A percentile compares a stretch with the other conserved stretches of the same genome.
Evolutionary conservation across 2,888 invertebrate genomes (phyloP).

Genomic region (Chrysomela aeneicollis): DNA sequence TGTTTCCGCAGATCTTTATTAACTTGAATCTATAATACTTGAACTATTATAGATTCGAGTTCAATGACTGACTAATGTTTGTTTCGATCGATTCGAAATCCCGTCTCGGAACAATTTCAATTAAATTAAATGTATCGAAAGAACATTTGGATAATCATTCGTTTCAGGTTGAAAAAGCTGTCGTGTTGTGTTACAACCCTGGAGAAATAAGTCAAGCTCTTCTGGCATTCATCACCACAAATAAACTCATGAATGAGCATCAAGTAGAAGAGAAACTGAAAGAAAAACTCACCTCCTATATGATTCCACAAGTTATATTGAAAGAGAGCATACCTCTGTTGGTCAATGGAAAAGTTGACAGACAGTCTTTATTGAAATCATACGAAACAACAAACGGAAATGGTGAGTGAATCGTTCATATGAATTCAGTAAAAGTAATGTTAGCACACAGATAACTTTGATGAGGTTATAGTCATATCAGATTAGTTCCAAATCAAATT

Average conservation of each 20-base stretch:
- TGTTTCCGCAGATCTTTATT: too few species aligned
- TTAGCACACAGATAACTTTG: too few species aligned
- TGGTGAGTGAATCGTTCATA: too few species aligned
- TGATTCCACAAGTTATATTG: conserved; percentile 80
- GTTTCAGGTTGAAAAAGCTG: conserved; percentile 71
- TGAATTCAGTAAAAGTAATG: too few species aligned
- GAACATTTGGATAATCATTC: conserved; percentile 5
- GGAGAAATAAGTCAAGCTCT: conserved; percentile 77
- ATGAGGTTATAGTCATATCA: too few species aligned
- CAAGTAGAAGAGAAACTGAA: conserved; percentile 73
- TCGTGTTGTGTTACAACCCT: conserved; percentile 81
- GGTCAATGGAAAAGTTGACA: conserved; percentile 88
- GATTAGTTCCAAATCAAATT: too few species aligned
- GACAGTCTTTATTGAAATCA: conserved; percentile 77
- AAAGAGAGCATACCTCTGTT: conserved; percentile 80
- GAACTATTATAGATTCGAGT: too few species aligned
- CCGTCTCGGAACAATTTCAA: too few species aligned
- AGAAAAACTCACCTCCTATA: conserved; percentile 74
- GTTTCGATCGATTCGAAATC: too few species aligned
- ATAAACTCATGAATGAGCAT: conserved; percentile 61
- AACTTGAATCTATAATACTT: too few species aligned
- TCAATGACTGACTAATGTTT: too few species aligned
- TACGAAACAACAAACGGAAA: conserved; percentile 78
- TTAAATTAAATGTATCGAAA: neutral
- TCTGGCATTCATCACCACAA: conserved; percentile 69